These are phyloP conservation scores for Megaptera novaeangliae DNA, from an alignment of 2,113 vertebrate species.

Conservation along the genomic window DNA sequence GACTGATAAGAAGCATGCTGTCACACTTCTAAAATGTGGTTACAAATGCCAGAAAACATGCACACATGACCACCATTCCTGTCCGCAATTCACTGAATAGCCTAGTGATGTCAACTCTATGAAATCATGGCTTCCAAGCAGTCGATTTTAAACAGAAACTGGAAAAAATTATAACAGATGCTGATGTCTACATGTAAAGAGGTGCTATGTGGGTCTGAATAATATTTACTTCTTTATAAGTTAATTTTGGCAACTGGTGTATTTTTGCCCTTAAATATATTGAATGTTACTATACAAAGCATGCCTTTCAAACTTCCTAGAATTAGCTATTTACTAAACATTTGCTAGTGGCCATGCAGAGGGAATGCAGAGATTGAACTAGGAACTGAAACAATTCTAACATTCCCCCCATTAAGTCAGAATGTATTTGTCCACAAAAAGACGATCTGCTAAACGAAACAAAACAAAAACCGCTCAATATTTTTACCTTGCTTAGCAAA, in stretches of 20 bases:
- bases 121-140: neutral
- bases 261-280: neutral
- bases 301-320: neutral
- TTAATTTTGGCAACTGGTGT: slow-evolving; percentile 43
- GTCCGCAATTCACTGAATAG: neutral
- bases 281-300: neutral
- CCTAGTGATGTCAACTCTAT: neutral
- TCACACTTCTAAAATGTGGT: neutral
- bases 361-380: neutral
- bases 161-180: slow-evolving; percentile 34
- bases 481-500: neutral
- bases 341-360: neutral
- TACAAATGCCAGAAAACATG: neutral
- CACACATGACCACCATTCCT: rapidly evolving
- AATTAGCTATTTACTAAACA: neutral
- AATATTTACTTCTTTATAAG: slow-evolving; percentile 45
- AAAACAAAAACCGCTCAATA: neutral
- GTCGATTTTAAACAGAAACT: neutral
- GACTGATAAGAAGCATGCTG: neutral
- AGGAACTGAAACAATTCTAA: neutral
- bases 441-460: neutral
- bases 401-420: neutral
- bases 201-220: neutral
- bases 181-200: neutral
- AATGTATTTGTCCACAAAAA: neutral